These are phyloP conservation scores for Fukomys damarensis DNA, from an alignment of 2,113 vertebrate genomes.

Conservation along the genomic window DNA sequence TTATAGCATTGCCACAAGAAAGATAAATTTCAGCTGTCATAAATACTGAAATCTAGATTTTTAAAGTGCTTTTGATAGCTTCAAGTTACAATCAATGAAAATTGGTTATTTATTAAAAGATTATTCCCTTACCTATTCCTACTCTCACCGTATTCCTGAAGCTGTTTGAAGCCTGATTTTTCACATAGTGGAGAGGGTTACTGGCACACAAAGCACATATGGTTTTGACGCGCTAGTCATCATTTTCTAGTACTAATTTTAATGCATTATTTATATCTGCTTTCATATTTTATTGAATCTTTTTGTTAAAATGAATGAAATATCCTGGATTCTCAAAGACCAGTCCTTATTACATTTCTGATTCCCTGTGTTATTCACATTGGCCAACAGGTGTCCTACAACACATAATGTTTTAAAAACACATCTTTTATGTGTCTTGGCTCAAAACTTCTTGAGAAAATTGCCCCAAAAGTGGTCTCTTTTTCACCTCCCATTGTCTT, in stretches of 20 bases:
- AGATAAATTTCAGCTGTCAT: constrained; percentile 9
- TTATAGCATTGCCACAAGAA: neutral
- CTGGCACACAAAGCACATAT: neutral
- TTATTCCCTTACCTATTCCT: neutral
- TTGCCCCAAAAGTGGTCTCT: too few relatives aligned
- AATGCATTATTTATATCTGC: neutral
- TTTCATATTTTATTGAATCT: neutral
- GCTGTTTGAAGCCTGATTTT: neutral
- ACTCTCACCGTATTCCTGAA: neutral
- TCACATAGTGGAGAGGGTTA: neutral
- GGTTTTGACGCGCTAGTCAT: neutral
- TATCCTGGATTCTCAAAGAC: neutral
- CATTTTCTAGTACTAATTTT: neutral
- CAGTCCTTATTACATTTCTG: neutral
- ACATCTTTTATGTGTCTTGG: neutral
- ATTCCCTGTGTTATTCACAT: neutral
- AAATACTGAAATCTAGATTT: neutral
- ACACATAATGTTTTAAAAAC: neutral
- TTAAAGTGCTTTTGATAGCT: neutral
- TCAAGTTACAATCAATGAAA: neutral
- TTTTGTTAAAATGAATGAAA: neutral
- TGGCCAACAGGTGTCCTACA: neutral
- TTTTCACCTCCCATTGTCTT: neutral
- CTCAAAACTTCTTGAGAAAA: neutral
- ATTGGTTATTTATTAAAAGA: neutral